These are phyloP conservation scores for Zosterops hypoxanthus DNA, from an alignment of 2,113 vertebrate species.

Conservation along the genomic window DNA sequence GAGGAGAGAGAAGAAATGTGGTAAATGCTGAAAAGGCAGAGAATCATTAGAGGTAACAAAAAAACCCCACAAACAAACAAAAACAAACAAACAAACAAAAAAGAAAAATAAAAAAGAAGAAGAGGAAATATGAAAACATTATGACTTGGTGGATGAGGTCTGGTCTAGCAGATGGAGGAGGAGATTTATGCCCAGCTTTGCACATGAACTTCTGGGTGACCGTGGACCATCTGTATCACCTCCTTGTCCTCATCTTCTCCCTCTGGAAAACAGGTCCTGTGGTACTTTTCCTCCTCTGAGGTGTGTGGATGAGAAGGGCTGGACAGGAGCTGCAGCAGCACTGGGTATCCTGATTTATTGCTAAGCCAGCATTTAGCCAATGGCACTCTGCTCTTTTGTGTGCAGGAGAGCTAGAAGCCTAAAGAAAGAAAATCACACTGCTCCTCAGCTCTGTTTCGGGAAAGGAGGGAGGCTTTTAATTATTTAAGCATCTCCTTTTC, in stretches of 20 bases:
- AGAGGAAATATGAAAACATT: neutral
- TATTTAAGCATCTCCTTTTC: conserved; percentile 69
- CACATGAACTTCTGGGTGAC: neutral
- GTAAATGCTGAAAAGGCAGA: neutral
- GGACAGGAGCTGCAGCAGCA: neutral
- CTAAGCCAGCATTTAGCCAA: conserved; percentile 48
- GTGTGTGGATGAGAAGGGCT: neutral
- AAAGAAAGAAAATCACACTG: neutral
- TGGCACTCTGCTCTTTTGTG: conserved; percentile 24
- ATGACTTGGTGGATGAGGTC: neutral
- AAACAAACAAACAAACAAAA: too few relatives aligned
- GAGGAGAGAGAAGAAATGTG: neutral
- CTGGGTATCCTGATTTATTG: conserved; percentile 28
- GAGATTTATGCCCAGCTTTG: conserved; percentile 3
- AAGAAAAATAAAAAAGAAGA: neutral
- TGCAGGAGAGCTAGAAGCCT: conserved; percentile 8
- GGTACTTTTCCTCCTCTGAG: neutral
- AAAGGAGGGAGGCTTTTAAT: conserved; percentile 59
- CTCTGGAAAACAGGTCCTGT: neutral
- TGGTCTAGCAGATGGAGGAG: neutral
- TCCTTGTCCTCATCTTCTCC: conserved; percentile 20
- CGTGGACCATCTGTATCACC: neutral
- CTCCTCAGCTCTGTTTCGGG: conserved; percentile 35
- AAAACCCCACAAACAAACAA: too few relatives aligned
- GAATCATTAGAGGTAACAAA: neutral